Percentiles rank a stretch among this genome's conserved stretches.
phyloP scores from a whole-genome alignment of 2,113 vertebrate species.

The Vulpes ferrilata region DNA sequence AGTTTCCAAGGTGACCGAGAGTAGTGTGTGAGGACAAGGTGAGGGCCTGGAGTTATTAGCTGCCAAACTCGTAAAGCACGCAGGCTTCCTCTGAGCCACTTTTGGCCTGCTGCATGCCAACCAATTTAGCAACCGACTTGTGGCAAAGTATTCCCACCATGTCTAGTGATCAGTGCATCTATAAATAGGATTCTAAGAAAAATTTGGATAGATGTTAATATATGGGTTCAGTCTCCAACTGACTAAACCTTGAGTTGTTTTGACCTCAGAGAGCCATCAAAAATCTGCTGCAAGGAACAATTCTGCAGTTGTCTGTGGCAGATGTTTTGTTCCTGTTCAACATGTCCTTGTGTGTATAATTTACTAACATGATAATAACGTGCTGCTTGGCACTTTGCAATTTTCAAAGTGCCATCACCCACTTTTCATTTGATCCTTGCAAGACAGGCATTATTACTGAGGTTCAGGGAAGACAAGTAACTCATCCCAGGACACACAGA shows the following conservation, averaged over 20 bases:
- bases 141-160: constrained; percentile 42
- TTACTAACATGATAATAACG: constrained; percentile 71
- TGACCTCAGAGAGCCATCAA: constrained; percentile 74
- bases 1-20: constrained; percentile 78
- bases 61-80: constrained; percentile 47
- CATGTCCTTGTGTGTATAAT: constrained; percentile 63
- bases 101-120: neutral
- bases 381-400: constrained; percentile 37
- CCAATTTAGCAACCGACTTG: constrained; percentile 50
- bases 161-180: constrained; percentile 63
- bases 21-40: constrained; percentile 54
- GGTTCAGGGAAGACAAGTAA: neutral
- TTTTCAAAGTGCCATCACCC: constrained; percentile 49
- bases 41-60: constrained; percentile 70
- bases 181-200: constrained; percentile 65
- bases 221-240: constrained; percentile 47
- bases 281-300: constrained; percentile 34
- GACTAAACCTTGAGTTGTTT: constrained; percentile 71
- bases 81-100: constrained; percentile 36
- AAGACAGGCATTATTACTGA: neutral
- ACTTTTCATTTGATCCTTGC: constrained; percentile 12
- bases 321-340: constrained; percentile 28
- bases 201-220: constrained; percentile 66
- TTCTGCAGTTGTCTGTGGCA: neutral
- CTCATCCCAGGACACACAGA: neutral